Base-by-base conservation (phyloP, 1,140 invertebrate genomes). In the Dolichoris vasculosae region DNA sequence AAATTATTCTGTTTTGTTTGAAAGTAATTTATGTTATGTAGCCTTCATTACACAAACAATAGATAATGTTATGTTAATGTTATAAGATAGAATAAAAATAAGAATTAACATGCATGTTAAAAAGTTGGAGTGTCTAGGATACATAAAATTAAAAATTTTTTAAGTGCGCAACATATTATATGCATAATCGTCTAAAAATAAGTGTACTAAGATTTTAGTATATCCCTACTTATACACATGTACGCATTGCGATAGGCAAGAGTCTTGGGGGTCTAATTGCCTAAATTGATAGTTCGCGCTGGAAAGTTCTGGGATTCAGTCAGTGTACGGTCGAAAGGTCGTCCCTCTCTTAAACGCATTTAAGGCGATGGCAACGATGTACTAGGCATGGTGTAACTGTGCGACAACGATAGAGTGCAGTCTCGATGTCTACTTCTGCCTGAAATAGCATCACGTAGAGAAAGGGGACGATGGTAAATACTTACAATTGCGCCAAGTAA, bases 391-490 rank as follows among this genome's bases (percentile, higher is more conserved):
- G 6, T 43, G 26, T 79, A 64, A 55, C 32, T 59, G 17, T 32
- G 78, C 17, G 43, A 32, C 40, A n/a, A 63, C 4, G 59, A 43
- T 23, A 43, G 63, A 40, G 40, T 40, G 38, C 79, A 38, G 17
- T 23, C 67, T 40, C 20, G 4, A 2, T 67, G n/a, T 67, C 40
- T 51, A 38, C 23, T 32, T 20, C 30, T 20, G 23, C 88, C 88
- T 90, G 90, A 90, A 92, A 93, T 93, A 93, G 90, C 89, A 77
- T 93, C 92, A 92, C 92, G 92, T 93, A 91, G 75, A 79, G 86
- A 87, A 88, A 90, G 91, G 92, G 92, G 91, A 92, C 92, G 91
- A 93, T 91, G 88, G 90, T 92, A 93, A 93, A 93, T 91, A 93
- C 91, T 93, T 92, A 91, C 90, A 92, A 92, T 93, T 93, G 91